phyloP scores from a whole-genome alignment of 2,797 vertebrate species.

The Poeciliopsis paucimaculata region DNA sequence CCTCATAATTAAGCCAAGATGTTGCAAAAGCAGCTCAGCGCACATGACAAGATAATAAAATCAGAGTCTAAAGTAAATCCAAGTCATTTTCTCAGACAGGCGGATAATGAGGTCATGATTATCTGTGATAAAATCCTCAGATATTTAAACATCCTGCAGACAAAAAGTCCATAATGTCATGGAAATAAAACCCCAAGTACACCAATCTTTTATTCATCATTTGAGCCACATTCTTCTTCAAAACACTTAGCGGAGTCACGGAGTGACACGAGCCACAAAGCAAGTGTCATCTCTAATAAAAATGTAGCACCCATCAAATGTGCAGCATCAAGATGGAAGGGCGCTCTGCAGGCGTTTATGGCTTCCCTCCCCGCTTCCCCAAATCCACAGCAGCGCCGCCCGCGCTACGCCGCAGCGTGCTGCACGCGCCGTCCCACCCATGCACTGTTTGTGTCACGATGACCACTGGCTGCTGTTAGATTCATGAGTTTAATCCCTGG shows the following conservation, averaged over 20 bases:
- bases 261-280: slow-evolving; percentile 28
- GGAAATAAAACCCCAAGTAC: neutral
- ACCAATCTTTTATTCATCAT: slow-evolving; percentile 20
- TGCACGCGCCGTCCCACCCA: slow-evolving; percentile 59
- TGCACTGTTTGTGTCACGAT: slow-evolving; percentile 65
- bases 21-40: slow-evolving; percentile 17
- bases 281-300: slow-evolving; percentile 46
- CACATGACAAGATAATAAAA: slow-evolving; percentile 28
- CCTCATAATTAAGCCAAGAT: slow-evolving; percentile 33
- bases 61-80: slow-evolving; percentile 32
- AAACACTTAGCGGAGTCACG: slow-evolving; percentile 18
- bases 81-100: slow-evolving; percentile 29
- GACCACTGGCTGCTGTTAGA: slow-evolving; percentile 72
- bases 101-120: slow-evolving; percentile 38
- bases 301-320: slow-evolving; percentile 23
- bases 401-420: neutral
- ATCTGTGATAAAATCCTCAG: slow-evolving; percentile 4
- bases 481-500: slow-evolving; percentile 78
- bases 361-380: neutral
- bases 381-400: slow-evolving; percentile 41
- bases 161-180: neutral
- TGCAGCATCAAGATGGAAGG: slow-evolving; percentile 29
- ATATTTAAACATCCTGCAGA: neutral
- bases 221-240: slow-evolving; percentile 13
- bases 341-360: slow-evolving; percentile 46